These are phyloP conservation scores for Eupelmus urozonus DNA, from an alignment of 2,888 invertebrate species.

Conservation along the genomic window DNA sequence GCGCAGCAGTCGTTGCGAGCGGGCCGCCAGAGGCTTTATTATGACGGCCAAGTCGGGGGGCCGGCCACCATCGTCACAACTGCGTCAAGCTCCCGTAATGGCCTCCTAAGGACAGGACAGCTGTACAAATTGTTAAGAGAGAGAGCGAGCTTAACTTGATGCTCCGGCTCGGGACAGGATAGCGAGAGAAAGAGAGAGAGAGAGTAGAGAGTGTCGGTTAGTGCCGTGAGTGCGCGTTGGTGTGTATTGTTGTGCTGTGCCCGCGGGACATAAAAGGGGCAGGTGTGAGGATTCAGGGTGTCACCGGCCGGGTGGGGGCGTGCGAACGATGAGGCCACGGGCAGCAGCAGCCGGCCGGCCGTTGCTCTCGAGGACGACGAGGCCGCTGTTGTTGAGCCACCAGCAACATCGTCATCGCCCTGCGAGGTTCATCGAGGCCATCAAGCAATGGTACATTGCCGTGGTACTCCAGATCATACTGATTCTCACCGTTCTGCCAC, in stretches of 20 bases:
- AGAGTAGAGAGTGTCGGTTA: no score
- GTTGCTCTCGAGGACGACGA: conserved; percentile 34
- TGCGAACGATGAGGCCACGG: conserved; percentile 43
- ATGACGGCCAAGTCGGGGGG: conserved; percentile 75
- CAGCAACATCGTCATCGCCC: conserved; percentile 48
- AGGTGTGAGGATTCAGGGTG: not conserved
- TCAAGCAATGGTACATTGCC: conserved; percentile 67
- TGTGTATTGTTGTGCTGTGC: not conserved
- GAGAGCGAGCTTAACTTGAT: no score
- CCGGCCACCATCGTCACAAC: conserved; percentile 35
- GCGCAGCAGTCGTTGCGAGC: conserved; percentile 18
- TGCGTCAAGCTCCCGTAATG: not conserved
- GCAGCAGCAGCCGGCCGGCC: conserved; percentile 6
- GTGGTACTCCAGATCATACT: conserved; percentile 68
- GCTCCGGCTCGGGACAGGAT: no score
- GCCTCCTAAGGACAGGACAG: not conserved
- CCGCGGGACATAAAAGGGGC: not conserved
- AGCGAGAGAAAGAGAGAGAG: no score
- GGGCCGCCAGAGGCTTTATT: conserved; percentile 62
- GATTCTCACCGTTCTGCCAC: conserved; percentile 72
- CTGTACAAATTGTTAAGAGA: no score
- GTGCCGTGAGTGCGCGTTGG: not conserved
- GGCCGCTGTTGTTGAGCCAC: conserved; percentile 2
- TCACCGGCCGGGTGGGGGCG: not conserved
- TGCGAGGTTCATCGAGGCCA: conserved; percentile 45